Conservation (phyloP, 2,113 vertebrate genomes). For the Condylura cristata region DNA sequence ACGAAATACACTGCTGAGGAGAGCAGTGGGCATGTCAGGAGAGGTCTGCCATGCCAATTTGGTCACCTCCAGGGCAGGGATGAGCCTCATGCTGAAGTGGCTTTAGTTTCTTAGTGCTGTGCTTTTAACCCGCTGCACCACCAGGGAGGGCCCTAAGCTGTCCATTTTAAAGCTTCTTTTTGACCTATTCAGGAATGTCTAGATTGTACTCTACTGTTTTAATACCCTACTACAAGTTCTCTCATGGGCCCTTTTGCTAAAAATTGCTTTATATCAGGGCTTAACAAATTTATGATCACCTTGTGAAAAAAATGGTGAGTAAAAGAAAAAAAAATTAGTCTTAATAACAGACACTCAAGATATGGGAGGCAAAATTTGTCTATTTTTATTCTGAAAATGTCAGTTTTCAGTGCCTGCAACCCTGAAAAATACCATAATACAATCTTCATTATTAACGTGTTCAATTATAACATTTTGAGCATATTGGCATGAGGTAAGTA, state of each 20-base stretch:
- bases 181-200: conserved; percentile 55
- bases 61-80: too few relatives aligned
- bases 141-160: too few relatives aligned
- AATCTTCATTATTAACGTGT: conserved; percentile 58
- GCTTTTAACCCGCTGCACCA: too few relatives aligned
- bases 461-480: conserved; percentile 47
- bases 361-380: not conserved
- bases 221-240: conserved; percentile 50
- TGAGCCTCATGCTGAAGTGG: too few relatives aligned
- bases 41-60: too few relatives aligned
- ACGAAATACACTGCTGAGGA: too few relatives aligned
- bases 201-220: conserved; percentile 68
- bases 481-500: not conserved
- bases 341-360: conserved; percentile 49
- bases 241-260: conserved; percentile 47
- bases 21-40: too few relatives aligned
- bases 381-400: conserved; percentile 63
- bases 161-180: conserved; percentile 47
- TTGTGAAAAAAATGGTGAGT: conserved; percentile 42
- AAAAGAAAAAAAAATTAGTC: conserved; percentile 60
- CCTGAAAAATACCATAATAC: conserved; percentile 38
- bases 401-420: conserved; percentile 43
- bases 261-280: conserved; percentile 65
- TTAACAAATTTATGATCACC: conserved; percentile 65
- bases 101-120: too few relatives aligned